Base-by-base conservation (phyloP, 2,797 vertebrate genomes). In the Erpetoichthys calabaricus region DNA sequence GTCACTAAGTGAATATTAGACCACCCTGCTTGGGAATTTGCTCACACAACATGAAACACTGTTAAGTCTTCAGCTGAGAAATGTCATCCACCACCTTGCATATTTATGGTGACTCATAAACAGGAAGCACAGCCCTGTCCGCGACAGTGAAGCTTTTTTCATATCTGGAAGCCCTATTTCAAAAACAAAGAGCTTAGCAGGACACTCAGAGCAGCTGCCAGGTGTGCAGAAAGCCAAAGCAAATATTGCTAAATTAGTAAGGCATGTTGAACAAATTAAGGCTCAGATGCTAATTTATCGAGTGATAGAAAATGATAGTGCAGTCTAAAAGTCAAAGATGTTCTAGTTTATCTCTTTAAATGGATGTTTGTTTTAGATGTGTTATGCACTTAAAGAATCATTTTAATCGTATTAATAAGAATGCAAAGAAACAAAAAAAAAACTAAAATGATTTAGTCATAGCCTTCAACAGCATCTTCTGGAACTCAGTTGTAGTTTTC, bases 31-130 rank as follows among this genome's bases (percentile, higher is more conserved):
- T 63, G 80, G 79, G 68, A 68, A 66, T 79, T 72, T 75, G 63
- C 64, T 78, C 70, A 72, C 70, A 73, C 75, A 64, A 70, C 73
- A 67, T 70, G 77, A 64, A 66, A 69, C 75, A 73, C 68, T 70
- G 68, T 70, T 51, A 45, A 78, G 76, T 78, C 75, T 65, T 84
- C 80, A 73, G 85, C 84, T 86, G 84, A 86, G 75, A 84, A 82
- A 84, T 84, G 78, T 86, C 84, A 86, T 76, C 79, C 75, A 79
- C 78, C 85, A 86, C 84, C 84, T 86, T 84, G 75, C 74, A 73
- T 83, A 83, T 83, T 83, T 83, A 80, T 79, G 74, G 78, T 83
- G 81, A 86, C 75, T 83, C 81, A 82, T 85, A 86, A 87, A 86
- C 82, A 86, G 83, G 82, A 87, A 87, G 73, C 69, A 69, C 65